Base-by-base conservation (phyloP, 2,888 invertebrate species). In the Druceiella hillmani region DNA sequence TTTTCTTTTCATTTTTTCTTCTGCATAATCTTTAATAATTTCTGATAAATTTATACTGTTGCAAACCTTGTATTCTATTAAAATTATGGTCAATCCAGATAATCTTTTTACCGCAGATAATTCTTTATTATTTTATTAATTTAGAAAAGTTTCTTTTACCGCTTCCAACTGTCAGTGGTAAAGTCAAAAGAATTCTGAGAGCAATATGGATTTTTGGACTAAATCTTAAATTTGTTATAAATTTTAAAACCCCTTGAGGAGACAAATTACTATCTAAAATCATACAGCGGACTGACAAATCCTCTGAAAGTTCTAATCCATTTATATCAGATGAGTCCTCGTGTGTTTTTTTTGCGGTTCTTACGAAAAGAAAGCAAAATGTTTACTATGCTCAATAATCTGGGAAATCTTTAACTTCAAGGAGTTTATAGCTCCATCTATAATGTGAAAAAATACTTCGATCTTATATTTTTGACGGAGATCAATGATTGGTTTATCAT, bases 381-480 rank as follows among this genome's bases (percentile, higher is more conserved):
- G 24, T 33, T 33, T 33, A 24, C 13, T 33, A 13, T 33, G 33
- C 25, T 33, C 33, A 25, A 25, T 24, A 33, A 33, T 33, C 25
- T 33, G 24, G 24, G 33, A 33, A 33, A 33, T 25, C 17, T 25
- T 33, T 24, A 11, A 24, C 25, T 33, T 16, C 17, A 33, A 24
- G 25, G 25, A 25, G 25, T 33, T 36, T 36, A 29, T 11, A 17
- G 36, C 17, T 29, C 15, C 24, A 30, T 37, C 24, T 22, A 31
- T 31, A 31, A 24, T 5, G 37, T 37, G 37, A 37, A 37, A 37
- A 37, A 37, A 31, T 36, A 36, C 36, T 36, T 36, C 29, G 17
- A 37, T 31, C 25, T 20, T 31, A 37, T 31, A 30, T 22, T 31
- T 31, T 30, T 37, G 31, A 22, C 37, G 24, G 25, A 31, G 30